Conservation (phyloP, 1,140 invertebrate species). For the Frieseomelitta varia region DNA sequence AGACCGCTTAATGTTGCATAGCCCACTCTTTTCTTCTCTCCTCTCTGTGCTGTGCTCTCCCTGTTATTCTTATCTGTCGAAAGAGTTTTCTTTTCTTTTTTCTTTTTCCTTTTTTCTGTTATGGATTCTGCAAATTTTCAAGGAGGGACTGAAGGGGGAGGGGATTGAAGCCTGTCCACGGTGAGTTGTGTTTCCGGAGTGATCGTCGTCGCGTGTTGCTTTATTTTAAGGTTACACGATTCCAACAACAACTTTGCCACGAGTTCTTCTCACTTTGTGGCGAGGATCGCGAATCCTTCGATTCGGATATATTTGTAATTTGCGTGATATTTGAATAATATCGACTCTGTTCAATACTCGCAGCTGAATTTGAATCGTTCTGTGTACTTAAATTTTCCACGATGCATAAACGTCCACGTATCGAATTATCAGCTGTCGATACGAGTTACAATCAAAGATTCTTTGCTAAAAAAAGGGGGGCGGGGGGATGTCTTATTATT, state of each 20-base stretch:
- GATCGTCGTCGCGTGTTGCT: not conserved
- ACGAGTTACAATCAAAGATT: not conserved
- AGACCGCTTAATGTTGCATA: conserved; percentile 17
- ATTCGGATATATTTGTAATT: no score
- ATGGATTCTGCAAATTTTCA: not conserved
- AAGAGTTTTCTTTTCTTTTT: not conserved
- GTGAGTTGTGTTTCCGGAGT: not conserved
- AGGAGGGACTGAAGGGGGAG: no score
- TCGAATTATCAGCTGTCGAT: conserved; percentile 24
- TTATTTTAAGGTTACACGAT: not conserved
- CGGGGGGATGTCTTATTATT: not conserved
- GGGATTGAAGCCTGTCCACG: not conserved
- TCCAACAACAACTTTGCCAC: not conserved
- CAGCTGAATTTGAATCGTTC: no score
- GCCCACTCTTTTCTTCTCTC: not conserved
- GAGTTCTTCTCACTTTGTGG: no score
- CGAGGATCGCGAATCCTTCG: no score
- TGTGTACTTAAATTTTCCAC: no score
- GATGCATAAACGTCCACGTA: no score
- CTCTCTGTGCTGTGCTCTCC: not conserved
- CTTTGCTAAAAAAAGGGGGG: not conserved
- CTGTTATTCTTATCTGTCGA: conserved; percentile 17
- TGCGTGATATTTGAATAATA: no score
- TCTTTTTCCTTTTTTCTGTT: no score
- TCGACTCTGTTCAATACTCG: no score